A percentile compares a stretch with the other conserved stretches of the same genome.
Evolutionary conservation across 2,113 vertebrate species (phyloP).

Genomic region (Harpagus bidentatus): DNA sequence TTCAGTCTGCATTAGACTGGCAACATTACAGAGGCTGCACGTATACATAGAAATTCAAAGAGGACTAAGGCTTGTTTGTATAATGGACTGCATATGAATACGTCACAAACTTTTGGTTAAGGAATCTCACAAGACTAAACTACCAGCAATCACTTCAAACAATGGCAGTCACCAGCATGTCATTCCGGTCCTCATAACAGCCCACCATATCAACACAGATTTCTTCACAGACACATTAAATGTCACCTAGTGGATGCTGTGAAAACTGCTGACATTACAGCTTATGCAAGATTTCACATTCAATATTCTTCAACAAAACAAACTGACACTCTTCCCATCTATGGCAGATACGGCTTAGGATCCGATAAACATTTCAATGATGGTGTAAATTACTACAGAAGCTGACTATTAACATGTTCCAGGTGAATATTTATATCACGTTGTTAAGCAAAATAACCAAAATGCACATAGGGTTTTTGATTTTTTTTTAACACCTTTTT

Average conservation of each 20-base stretch:
- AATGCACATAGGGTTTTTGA: background rate
- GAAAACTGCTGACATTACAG: background rate
- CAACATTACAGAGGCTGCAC: background rate
- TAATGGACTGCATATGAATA: background rate
- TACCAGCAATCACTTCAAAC: background rate
- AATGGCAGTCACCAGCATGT: background rate
- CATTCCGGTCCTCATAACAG: background rate
- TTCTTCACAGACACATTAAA: background rate
- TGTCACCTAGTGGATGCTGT: background rate
- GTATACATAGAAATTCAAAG: background rate
- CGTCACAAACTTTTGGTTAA: background rate
- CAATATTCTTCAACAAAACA: background rate
- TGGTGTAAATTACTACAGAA: background rate
- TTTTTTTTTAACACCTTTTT: background rate
- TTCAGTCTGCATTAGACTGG: background rate
- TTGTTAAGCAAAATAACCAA: background rate
- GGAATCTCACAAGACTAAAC: background rate
- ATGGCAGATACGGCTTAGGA: background rate
- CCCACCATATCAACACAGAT: background rate
- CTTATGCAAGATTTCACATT: background rate
- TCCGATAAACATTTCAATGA: background rate
- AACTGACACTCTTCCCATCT: background rate
- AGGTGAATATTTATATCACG: background rate
- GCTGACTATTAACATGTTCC: background rate
- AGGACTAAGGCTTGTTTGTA: background rate